A percentile compares a stretch with the other conserved stretches of the same genome.
These are phyloP conservation scores for Holacanthella duospinosa DNA, from an alignment of 2,888 invertebrate genomes.

Conservation along the genomic window DNA sequence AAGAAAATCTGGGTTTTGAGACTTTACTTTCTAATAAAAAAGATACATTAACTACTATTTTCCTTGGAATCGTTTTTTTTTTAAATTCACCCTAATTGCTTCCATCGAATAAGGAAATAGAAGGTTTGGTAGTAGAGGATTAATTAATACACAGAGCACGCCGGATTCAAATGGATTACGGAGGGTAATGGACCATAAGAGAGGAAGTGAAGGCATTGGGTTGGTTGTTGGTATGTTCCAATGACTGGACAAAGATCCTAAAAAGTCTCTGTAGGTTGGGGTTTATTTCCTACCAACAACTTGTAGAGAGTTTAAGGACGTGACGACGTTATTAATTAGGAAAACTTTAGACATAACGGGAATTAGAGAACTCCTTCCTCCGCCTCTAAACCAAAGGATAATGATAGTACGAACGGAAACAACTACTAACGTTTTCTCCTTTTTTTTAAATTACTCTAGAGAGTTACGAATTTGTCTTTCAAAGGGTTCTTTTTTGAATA, in stretches of 20 bases:
- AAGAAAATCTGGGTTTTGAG: background rate
- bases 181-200: background rate
- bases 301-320: slow-evolving; percentile 1
- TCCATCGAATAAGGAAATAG: background rate
- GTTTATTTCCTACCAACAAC: too few relatives aligned
- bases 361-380: background rate
- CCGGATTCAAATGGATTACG: slow-evolving; percentile 1
- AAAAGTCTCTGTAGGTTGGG: too few relatives aligned
- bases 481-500: too few relatives aligned
- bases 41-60: background rate
- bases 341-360: background rate
- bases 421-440: too few relatives aligned
- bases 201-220: too few relatives aligned
- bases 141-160: slow-evolving; percentile 1
- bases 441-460: too few relatives aligned
- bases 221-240: too few relatives aligned
- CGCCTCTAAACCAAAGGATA: background rate
- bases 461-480: too few relatives aligned
- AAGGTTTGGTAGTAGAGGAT: background rate
- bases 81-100: background rate
- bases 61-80: background rate
- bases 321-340: slow-evolving; percentile 3
- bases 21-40: background rate
- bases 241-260: too few relatives aligned
- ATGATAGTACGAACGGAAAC: too few relatives aligned